phyloP scores from a whole-genome alignment of 2,113 vertebrate species.

The Ameiurus melas region DNA sequence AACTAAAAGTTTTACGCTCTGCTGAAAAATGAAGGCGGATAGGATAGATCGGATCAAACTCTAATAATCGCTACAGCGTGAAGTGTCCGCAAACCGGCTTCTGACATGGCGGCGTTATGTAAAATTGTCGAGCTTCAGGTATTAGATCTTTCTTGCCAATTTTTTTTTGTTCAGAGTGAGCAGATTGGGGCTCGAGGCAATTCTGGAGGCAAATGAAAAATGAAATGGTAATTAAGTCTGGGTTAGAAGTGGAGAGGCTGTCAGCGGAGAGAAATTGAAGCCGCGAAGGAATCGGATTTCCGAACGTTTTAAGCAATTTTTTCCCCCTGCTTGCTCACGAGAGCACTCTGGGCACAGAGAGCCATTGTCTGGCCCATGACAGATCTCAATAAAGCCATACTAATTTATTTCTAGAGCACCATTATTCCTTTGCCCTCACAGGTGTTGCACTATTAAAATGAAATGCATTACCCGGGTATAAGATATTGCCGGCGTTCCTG shows the following conservation, averaged over 20 bases:
- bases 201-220: conserved; percentile 67
- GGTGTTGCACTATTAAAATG: conserved; percentile 80
- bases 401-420: conserved; percentile 83
- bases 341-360: conserved; percentile 53
- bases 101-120: conserved; percentile 12
- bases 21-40: neutral
- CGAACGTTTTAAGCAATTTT: conserved; percentile 45
- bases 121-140: conserved; percentile 39
- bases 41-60: neutral
- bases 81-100: neutral
- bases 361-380: conserved; percentile 65
- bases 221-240: conserved; percentile 68
- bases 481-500: conserved; percentile 31
- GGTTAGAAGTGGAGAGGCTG: conserved; percentile 56
- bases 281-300: conserved; percentile 53
- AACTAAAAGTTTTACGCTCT: neutral
- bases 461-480: conserved; percentile 55
- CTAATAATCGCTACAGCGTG: neutral
- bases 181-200: conserved; percentile 46
- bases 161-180: conserved; percentile 41
- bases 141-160: conserved; percentile 40
- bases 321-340: conserved; percentile 8
- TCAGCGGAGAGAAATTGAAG: conserved; percentile 54
- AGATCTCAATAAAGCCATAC: conserved; percentile 71
- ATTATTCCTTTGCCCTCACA: conserved; percentile 76